These are phyloP conservation scores for Umimayanthus kanabou DNA, from an alignment of 92 coral and sea anemone species.

Conservation along the genomic window DNA sequence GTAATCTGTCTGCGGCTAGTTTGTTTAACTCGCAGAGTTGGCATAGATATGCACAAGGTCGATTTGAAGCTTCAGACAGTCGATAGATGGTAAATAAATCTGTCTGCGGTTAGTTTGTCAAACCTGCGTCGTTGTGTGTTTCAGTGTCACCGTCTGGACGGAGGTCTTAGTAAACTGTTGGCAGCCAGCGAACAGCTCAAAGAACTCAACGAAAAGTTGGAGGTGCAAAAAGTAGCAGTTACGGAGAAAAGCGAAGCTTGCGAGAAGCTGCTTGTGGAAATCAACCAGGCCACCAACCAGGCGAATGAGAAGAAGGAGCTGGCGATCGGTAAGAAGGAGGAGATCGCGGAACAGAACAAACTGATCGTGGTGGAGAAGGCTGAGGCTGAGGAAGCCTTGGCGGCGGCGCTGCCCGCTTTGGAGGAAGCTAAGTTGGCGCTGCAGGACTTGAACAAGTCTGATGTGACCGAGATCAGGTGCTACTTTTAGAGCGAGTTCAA, in stretches of 20 bases:
- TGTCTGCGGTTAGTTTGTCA: neutral
- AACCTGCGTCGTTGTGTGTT: neutral
- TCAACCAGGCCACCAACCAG: slow-evolving; percentile 83
- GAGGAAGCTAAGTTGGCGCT: slow-evolving; percentile 98
- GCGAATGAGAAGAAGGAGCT: slow-evolving; percentile 96
- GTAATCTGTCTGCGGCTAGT: too few species aligned
- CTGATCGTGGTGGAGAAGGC: slow-evolving; percentile 86
- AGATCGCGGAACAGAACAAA: slow-evolving; percentile 91
- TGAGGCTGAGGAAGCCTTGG: slow-evolving; percentile 96
- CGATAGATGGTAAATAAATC: too few species aligned
- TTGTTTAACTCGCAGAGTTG: neutral
- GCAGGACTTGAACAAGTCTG: slow-evolving; percentile 96
- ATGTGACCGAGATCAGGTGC: slow-evolving; percentile 97
- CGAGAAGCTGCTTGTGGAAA: slow-evolving; percentile 86
- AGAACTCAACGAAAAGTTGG: slow-evolving; percentile 97
- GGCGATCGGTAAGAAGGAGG: slow-evolving; percentile 92
- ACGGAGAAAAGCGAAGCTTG: slow-evolving; percentile 99
- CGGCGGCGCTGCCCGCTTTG: slow-evolving; percentile 90
- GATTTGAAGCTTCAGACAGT: too few species aligned
- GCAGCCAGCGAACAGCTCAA: slow-evolving; percentile 98
- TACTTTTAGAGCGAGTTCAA: neutral
- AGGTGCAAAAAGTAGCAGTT: slow-evolving; percentile 94
- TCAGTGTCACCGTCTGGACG: slow-evolving; percentile 96
- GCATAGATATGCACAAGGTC: too few species aligned
- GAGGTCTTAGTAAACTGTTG: slow-evolving; percentile 95